Base-by-base conservation (phyloP, 2,888 invertebrate species). In the Bellardia pandia region DNA sequence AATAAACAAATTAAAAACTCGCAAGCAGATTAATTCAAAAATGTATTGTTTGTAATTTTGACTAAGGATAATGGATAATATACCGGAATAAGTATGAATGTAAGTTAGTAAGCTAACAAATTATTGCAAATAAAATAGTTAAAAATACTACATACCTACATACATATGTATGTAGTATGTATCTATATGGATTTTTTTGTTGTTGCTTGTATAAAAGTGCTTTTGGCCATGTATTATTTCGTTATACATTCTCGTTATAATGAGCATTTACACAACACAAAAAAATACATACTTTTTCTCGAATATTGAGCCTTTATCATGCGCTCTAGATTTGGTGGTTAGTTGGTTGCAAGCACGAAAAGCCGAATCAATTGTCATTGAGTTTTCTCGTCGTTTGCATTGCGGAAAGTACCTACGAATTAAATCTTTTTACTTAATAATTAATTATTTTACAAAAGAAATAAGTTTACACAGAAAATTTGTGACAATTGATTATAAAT, bases 291-390 rank as follows among this genome's bases (percentile, higher is more conserved):
- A 23, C 45, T 60, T 77, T 71, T 45, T 71, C 66, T n/a, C 48
- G 13, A 58, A 62, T 75, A 14, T 79, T 45, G 66, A 78, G 81
- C 69, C 77, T 69, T 81, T 74, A 85, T 74, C 77, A 85, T 85
- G 56, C 77, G 60, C 87, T 85, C 69, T 78, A 56, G 23, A 69
- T 81, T 64, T 23, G 78, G 77, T 81, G 78, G 81, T 85, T 82
- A 75, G 68, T 78, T 75, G 62, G 48, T 79, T 75, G 77, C 77
- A 82, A 75, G 74, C 62, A 69, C 48, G 42, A 69, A 82, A 68
- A 64, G 69, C 69, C 56, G 56, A 85, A 69, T 71, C 64, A 80
- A 69, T 85, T 85, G 79, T 69, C 60, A 79, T 69, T 60, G 16
- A 72, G 68, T 68, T 85, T 69, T 75, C 62, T 79, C 62, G 33